Evolutionary conservation across 1,140 invertebrate genomes (phyloP), one percentile per base, ranked within the genome.

Genomic region (Pachypsylla venusta): DNA sequence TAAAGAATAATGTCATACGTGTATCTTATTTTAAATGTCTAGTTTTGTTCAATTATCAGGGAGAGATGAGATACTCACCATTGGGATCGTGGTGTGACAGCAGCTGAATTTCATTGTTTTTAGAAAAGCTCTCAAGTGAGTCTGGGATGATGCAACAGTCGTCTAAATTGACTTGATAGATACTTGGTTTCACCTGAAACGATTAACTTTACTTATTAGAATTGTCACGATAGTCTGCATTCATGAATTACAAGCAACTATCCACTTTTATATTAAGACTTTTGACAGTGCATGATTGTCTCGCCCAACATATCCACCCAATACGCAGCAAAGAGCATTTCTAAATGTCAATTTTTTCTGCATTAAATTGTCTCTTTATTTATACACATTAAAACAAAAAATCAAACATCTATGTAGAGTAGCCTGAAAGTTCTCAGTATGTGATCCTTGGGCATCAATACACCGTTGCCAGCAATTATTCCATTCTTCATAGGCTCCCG

Each of bases 111-210:
- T 92, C 85, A 67, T 94, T 83, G 64, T 87, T 80, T 67, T 87
- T 87, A 57, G 93, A 91, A 75, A 93, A 98, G 56, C 81, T 78
- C 69, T 90, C 84, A 58, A 99, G 77, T 12, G 86, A 83, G 20
- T 87, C 83, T 13, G 94, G 93, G 60, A 98, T 93, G 2, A 95
- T 87, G 76, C 95, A 98, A 71, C 94, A 98, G 2, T 86, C 87
- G 1, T 91, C 84, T 54, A 98, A 77, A 75, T 94, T 97, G 61
- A 98, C 93, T 75, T 99, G 94, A 62, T 95, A 84, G 59, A 95
- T 92, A 62, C 79, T 81, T 16, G 94, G 94, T 66, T 91, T 90
- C 1, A 92, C 68, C 79, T 84, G 62, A 22, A 64, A 55, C n/a
- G n/a, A 55, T 63, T 48, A 62, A 60, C 13, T 35, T 54, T 57